Conservation (phyloP, 2,113 vertebrate genomes). For the Brachyistius frenatus region DNA sequence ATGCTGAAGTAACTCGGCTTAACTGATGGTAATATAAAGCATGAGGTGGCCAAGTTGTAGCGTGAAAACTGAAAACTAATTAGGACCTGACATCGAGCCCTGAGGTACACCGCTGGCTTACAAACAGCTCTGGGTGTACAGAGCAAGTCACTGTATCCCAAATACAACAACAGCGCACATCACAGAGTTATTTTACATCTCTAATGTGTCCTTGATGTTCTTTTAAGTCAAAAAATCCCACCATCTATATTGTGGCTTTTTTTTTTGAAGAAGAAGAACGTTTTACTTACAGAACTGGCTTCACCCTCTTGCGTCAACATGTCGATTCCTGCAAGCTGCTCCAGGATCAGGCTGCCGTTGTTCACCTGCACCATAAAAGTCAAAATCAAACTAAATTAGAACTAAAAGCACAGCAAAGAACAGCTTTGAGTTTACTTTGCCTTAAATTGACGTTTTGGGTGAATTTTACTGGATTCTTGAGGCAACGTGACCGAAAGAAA, state of each 20-base stretch:
- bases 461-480: too few relatives aligned
- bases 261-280: neutral
- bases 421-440: too few relatives aligned
- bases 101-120: neutral
- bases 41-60: neutral
- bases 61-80: neutral
- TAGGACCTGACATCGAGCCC: neutral
- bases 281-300: slow-evolving; percentile 63
- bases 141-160: too few relatives aligned
- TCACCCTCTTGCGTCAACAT: slow-evolving; percentile 72
- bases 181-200: neutral
- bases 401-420: neutral
- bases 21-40: neutral
- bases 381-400: neutral
- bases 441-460: too few relatives aligned
- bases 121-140: too few relatives aligned
- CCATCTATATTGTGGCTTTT: too few relatives aligned
- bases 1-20: too few relatives aligned
- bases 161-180: neutral
- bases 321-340: slow-evolving; percentile 72
- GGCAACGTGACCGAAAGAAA: too few relatives aligned
- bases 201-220: too few relatives aligned
- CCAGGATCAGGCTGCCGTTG: slow-evolving; percentile 71
- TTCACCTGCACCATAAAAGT: slow-evolving; percentile 52
- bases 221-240: too few relatives aligned